Percentiles rank a stretch among this genome's conserved stretches.
Conservation (phyloP, 2,888 invertebrate species). For the Odontothrips loti region DNA sequence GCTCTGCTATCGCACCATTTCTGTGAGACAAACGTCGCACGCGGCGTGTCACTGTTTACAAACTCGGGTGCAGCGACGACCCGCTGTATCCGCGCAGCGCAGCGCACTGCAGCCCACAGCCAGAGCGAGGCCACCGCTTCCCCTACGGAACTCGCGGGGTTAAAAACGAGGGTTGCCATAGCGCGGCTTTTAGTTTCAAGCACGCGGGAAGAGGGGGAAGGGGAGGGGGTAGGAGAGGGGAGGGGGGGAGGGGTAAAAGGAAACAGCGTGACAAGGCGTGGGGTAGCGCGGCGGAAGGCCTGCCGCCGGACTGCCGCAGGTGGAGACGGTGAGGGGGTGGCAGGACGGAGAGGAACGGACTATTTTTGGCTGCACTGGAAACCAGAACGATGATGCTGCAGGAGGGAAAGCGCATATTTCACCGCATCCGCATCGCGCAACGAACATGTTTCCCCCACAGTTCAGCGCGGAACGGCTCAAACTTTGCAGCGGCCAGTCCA, state of each 20-base stretch:
- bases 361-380: not conserved
- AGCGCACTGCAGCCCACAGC: not conserved
- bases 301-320: not conserved
- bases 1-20: no score
- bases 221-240: not conserved
- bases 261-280: no score
- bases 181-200: conserved; percentile 23
- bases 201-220: not conserved
- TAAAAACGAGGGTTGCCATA: conserved; percentile 15
- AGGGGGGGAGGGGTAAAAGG: no score
- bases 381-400: not conserved
- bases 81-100: not conserved
- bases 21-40: no score
- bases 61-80: not conserved
- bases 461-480: no score
- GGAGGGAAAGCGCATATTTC: not conserved
- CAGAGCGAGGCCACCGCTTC: not conserved
- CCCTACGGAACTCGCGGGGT: not conserved
- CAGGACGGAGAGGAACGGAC: not conserved
- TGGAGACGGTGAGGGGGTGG: not conserved
- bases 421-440: not conserved
- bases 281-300: not conserved
- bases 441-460: not conserved
- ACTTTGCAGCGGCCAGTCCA: no score
- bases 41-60: no score